Evolutionary conservation across 2,113 vertebrate species (phyloP), one percentile per base, ranked within the genome.

Genomic region (Plectropomus leopardus): DNA sequence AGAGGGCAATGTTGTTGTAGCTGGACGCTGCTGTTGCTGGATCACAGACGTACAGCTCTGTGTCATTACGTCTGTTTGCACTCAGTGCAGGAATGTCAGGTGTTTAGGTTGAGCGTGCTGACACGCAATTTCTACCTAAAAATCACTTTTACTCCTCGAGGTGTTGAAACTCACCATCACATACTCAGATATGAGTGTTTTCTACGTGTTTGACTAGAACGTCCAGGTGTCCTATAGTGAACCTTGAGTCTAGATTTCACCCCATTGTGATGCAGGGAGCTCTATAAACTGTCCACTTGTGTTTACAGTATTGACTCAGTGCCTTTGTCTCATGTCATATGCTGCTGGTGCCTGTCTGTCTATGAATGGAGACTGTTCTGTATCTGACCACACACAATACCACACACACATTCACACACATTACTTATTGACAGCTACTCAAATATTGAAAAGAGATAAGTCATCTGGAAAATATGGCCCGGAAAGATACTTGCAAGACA

Each of bases 1-100:
- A 91, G 91, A 91, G 91, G 90, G 88, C 89, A 91, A 90, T 91
- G 88, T 90, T 93, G 89, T 93, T 92, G 92, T 91, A 91, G 90
- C 89, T 85, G 90, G 73, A 81, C 74, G 34, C 72, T 60, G 80
- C 72, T 76, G n/a, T n/a, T 40, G 63, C 54, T 23, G 60, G 76
- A 80, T 81, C 84, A 69, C 74, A 80, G 67, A 75, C 48, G 23
- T 66, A 10, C 86, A 54, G 57, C 76, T 80, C 73, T 66, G 81
- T 78, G 65, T 73, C 71, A 64, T 76, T 75, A 79, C 57, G 2
- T 67, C 36, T 81, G 84, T 90, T 84, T 86, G 57, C 47, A 60
- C 53, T 60, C 63, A 26, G 63, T 40, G 68, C 69, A 74, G 71
- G 86, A 83, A 78, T 80, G 77, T 65, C 81, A 85, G 85, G 83